Conservation (phyloP, 2,797 vertebrate genomes). For the Pristis pectinata region DNA sequence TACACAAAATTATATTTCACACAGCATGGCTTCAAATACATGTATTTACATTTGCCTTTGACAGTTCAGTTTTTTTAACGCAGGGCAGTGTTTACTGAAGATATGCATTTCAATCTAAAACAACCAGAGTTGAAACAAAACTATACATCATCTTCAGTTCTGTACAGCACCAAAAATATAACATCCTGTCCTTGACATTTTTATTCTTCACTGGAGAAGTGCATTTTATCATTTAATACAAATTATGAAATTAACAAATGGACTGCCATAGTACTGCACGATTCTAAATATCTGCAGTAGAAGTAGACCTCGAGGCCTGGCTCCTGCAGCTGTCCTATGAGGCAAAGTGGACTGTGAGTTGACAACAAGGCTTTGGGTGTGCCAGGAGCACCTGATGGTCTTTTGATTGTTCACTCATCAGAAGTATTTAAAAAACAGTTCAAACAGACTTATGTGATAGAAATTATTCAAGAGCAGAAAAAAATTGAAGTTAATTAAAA, state of each 20-base stretch:
- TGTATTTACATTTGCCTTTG: neutral
- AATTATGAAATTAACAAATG: neutral
- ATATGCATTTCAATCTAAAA: conserved; percentile 2
- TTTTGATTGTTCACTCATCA: no score
- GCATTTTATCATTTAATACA: neutral
- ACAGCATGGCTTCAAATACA: neutral
- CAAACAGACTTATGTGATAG: no score
- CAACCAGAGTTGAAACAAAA: neutral
- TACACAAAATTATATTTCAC: neutral
- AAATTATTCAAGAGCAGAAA: no score
- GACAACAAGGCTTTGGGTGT: no score
- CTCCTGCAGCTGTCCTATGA: no score
- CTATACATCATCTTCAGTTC: neutral
- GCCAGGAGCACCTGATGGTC: neutral
- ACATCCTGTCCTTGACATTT: neutral
- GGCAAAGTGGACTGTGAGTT: no score
- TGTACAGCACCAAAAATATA: neutral
- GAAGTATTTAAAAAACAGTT: neutral
- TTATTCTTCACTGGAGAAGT: neutral
- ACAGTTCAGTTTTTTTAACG: neutral
- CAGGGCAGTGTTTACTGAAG: neutral
- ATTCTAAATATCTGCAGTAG: neutral
- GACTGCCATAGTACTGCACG: neutral
- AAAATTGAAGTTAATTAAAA: no score
- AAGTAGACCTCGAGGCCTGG: no score